Evolutionary conservation across 2,888 invertebrate genomes (phyloP).

Genomic region (Dysmachus trigonus): DNA sequence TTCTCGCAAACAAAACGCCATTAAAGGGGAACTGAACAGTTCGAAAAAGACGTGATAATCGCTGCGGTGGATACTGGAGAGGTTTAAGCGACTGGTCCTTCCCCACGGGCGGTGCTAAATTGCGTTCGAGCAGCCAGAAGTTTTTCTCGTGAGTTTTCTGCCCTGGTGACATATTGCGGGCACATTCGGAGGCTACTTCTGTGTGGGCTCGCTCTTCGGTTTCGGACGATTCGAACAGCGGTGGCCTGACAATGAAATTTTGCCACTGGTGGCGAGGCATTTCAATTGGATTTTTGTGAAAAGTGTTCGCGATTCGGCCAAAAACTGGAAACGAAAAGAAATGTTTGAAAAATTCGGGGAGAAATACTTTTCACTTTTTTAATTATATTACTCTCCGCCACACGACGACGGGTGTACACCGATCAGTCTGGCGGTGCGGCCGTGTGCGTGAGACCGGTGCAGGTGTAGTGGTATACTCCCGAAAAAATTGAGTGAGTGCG

Average conservation of each 20-base stretch:
- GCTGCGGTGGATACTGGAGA: background rate
- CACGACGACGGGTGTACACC: constrained; percentile 4
- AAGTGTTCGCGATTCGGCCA: background rate
- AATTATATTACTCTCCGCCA: constrained; percentile 13
- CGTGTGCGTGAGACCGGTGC: background rate
- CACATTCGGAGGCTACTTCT: background rate
- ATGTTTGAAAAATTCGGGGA: background rate
- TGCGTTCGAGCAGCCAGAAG: background rate
- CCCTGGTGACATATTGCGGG: constrained; percentile 16
- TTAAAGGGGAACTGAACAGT: background rate
- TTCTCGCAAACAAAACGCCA: constrained; percentile 1
- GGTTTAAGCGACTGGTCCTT: background rate
- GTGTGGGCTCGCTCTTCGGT: background rate
- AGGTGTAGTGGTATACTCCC: background rate
- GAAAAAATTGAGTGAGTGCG: constrained; percentile 10
- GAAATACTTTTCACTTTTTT: constrained; percentile 28
- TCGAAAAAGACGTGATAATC: background rate
- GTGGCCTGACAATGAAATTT: background rate
- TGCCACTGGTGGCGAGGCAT: background rate
- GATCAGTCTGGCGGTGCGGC: background rate
- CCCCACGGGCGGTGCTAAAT: background rate
- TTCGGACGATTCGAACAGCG: background rate
- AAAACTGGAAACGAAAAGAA: background rate
- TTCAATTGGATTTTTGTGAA: background rate
- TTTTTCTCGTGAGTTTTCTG: background rate